A percentile compares a stretch with the other conserved stretches of the same genome.
phyloP scores from a whole-genome alignment of 1,140 invertebrate genomes.

The Chelonus insularis region DNA sequence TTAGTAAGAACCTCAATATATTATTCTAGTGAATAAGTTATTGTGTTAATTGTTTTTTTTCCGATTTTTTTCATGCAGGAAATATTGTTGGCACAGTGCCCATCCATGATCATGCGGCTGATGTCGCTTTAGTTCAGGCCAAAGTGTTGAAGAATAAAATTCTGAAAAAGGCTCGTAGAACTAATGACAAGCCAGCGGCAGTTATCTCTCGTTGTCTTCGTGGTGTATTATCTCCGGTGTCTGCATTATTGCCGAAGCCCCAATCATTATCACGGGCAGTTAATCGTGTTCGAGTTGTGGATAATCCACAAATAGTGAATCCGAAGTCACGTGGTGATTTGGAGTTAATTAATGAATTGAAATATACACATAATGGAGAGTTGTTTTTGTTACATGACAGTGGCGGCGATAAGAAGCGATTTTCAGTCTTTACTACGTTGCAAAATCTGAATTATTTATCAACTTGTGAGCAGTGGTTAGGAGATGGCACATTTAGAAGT shows the following conservation, averaged over 20 bases:
- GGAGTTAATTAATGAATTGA: neutral
- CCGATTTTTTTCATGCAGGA: neutral
- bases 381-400: neutral
- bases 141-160: neutral
- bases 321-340: neutral
- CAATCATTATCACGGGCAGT: neutral
- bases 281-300: neutral
- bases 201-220: neutral
- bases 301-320: neutral
- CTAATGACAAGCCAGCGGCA: neutral
- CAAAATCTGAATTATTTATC: neutral
- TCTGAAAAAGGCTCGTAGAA: neutral
- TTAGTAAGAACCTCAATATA: no score
- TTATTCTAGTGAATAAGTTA: no score
- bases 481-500: slow-evolving; percentile 9
- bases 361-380: neutral
- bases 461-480: neutral
- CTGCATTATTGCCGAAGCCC: neutral
- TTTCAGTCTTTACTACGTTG: neutral
- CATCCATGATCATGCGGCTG: neutral
- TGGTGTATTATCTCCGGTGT: neutral
- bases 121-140: neutral
- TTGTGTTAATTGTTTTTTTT: neutral
- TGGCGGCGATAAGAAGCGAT: neutral
- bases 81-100: neutral